phyloP scores from a whole-genome alignment of 2,113 vertebrate genomes.

The Corythornis madagascariensis region DNA sequence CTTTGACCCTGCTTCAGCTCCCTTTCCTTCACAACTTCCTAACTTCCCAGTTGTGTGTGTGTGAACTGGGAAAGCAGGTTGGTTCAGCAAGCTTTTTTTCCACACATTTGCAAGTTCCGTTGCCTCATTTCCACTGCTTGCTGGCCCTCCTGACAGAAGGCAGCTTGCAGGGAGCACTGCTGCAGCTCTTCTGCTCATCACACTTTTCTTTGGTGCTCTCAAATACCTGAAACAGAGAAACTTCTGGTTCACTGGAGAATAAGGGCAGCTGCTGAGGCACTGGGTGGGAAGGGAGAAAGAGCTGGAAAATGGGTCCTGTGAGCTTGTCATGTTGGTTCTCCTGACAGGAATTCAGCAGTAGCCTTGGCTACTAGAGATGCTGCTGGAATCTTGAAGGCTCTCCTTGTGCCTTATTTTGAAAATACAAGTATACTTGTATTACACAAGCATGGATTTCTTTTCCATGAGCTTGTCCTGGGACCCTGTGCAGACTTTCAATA shows the following conservation, averaged over 20 bases:
- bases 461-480: not conserved
- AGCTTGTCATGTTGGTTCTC: not conserved
- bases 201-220: not conserved
- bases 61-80: not conserved
- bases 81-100: not conserved
- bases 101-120: not conserved
- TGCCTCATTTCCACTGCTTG: not conserved
- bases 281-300: not conserved
- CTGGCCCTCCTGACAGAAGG: not conserved
- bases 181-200: not conserved
- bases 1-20: not conserved
- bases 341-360: not conserved
- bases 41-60: not conserved
- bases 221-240: not conserved
- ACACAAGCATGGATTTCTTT: not conserved
- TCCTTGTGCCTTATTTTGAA: not conserved
- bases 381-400: not conserved
- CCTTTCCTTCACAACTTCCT: not conserved
- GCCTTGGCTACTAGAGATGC: not conserved
- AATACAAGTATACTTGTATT: not conserved
- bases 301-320: not conserved
- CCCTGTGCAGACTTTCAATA: not conserved
- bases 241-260: not conserved
- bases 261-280: not conserved
- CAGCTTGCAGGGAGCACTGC: not conserved